Evolutionary conservation across 2,888 invertebrate genomes (phyloP).

Genomic region (Noctua comes): DNA sequence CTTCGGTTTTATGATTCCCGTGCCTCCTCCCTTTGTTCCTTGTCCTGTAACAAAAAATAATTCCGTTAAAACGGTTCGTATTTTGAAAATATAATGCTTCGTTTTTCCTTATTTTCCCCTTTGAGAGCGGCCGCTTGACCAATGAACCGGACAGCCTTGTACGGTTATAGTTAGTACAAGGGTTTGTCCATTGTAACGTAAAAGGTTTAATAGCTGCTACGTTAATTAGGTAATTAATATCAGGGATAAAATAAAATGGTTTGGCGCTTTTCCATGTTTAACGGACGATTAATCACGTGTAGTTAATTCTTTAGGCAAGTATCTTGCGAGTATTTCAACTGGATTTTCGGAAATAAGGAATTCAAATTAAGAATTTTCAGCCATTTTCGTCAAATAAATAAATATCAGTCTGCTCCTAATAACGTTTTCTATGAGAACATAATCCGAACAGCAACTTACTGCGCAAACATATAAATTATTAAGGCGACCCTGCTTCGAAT

Average conservation of each 20-base stretch:
- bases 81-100: constrained; percentile 34
- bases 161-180: constrained; percentile 42
- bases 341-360: neutral
- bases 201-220: constrained; percentile 45
- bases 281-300: neutral
- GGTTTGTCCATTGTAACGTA: constrained; percentile 41
- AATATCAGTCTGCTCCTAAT: neutral
- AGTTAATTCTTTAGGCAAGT: neutral
- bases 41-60: constrained; percentile 60
- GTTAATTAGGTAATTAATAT: constrained; percentile 44
- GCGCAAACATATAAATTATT: constrained; percentile 50
- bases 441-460: neutral
- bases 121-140: constrained; percentile 46
- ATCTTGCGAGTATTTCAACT: neutral
- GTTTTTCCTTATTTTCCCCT: constrained; percentile 51
- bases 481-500: constrained; percentile 34
- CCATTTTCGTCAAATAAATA: neutral
- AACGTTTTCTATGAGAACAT: neutral
- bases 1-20: constrained; percentile 41
- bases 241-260: constrained; percentile 54
- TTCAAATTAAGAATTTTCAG: neutral
- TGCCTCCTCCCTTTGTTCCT: constrained; percentile 30
- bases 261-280: constrained; percentile 25
- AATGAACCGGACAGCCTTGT: constrained; percentile 61
- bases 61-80: constrained; percentile 29